phyloP scores from a whole-genome alignment of 2,888 invertebrate species.

The Lasioglossum vierecki region DNA sequence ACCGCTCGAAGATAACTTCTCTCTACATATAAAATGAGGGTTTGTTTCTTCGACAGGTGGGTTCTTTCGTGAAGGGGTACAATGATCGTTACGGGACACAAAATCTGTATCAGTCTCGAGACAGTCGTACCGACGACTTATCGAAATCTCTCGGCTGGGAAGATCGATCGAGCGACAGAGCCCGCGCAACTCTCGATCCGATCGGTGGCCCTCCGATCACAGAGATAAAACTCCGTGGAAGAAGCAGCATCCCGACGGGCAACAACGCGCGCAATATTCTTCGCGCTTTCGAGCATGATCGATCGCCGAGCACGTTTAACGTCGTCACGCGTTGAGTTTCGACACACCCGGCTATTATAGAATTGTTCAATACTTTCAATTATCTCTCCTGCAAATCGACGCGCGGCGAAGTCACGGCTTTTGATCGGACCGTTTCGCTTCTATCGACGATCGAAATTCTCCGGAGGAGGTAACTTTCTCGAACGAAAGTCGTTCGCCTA shows the following conservation, averaged over 20 bases:
- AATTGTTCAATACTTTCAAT: slow-evolving; percentile 24
- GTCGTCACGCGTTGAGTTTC: slow-evolving; percentile 36
- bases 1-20: too few species aligned
- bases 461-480: neutral
- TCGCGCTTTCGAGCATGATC: slow-evolving; percentile 53
- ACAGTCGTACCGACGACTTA: slow-evolving; percentile 60
- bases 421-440: neutral
- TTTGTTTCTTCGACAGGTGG: neutral
- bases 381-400: neutral
- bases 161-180: slow-evolving; percentile 53
- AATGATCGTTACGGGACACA: slow-evolving; percentile 27
- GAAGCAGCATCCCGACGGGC: slow-evolving; percentile 36
- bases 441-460: neutral
- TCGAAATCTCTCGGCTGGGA: slow-evolving; percentile 61
- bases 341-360: slow-evolving; percentile 8
- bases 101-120: slow-evolving; percentile 47
- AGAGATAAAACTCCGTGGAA: slow-evolving; percentile 54
- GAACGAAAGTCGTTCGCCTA: slow-evolving; percentile 5
- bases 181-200: slow-evolving; percentile 36
- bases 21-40: neutral
- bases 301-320: slow-evolving; percentile 52
- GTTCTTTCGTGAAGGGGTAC: neutral
- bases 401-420: neutral
- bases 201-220: slow-evolving; percentile 51
- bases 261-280: slow-evolving; percentile 31